phyloP scores from a whole-genome alignment of 2,797 vertebrate genomes.

The Corythornis leucogaster region DNA sequence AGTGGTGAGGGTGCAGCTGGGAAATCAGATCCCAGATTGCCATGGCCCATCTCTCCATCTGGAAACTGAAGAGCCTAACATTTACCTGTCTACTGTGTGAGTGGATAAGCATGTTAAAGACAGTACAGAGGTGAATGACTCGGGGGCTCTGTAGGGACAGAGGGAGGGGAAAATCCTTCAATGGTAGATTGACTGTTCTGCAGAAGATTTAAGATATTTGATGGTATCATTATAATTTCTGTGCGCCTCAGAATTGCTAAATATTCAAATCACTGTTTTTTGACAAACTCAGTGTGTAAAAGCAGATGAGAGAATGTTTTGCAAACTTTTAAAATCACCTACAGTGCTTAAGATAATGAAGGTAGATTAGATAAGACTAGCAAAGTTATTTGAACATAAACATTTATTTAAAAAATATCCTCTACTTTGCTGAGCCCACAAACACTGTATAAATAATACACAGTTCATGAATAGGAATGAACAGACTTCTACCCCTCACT shows the following conservation, averaged over 20 bases:
- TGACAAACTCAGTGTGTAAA: slow-evolving; percentile 11
- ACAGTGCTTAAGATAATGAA: slow-evolving; percentile 33
- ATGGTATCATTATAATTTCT: background rate
- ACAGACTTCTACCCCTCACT: slow-evolving; percentile 1
- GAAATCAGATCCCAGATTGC: background rate
- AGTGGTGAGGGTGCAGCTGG: background rate
- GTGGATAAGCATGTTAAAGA: background rate
- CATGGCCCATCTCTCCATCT: background rate
- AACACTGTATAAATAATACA: slow-evolving; percentile 66
- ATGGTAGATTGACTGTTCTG: background rate
- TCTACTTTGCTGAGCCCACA: slow-evolving; percentile 52
- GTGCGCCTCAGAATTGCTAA: slow-evolving; percentile 15
- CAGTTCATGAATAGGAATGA: slow-evolving; percentile 63
- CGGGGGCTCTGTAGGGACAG: background rate
- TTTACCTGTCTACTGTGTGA: background rate
- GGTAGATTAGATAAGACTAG: slow-evolving; percentile 54
- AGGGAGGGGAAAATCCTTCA: background rate
- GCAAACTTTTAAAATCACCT: slow-evolving; percentile 47
- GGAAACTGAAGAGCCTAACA: background rate
- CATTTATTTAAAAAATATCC: slow-evolving; percentile 60
- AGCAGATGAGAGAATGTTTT: slow-evolving; percentile 34
- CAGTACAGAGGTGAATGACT: background rate
- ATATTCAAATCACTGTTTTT: background rate
- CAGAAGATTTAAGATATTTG: background rate
- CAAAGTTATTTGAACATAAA: slow-evolving; percentile 67